Evolutionary conservation across 1,140 invertebrate species (phyloP), one percentile per base, ranked within the genome.

Genomic region (Pogonomyrmex barbatus): DNA sequence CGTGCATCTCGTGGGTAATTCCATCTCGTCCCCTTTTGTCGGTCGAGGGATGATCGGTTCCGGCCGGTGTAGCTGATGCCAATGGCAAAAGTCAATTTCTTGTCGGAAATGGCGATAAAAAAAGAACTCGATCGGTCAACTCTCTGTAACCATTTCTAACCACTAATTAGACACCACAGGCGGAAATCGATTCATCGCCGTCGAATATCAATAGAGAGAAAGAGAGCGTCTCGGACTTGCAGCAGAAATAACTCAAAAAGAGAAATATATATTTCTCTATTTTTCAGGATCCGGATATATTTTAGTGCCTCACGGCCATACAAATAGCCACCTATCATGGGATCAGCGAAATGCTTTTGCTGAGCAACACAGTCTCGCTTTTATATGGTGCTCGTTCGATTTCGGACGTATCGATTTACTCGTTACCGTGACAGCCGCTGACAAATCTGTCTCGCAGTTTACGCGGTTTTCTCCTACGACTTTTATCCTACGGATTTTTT

Each of bases 1-100:
- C 24, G 14, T n/a, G 56, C 14, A 6, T 65, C 76, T 78, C 33
- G 12, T 36, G 47, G 10, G 33, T 79, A 65, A 65, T 54, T 79
- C 12, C 17, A 67, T 33, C 33, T 79, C 33, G 47, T 52, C 30
- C 24, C 39, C 10, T 42, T 17, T 54, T 45, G n/a, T 24, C 33
- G 33, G 5, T 50, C 62, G 60, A 54, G 45, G 10, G 76, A 79
- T 79, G 76, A 79, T 79, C 76, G 8, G 47, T 79, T 79, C n/a
- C 45, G 60, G 36, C 45, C 60, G 33, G 33, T 52, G 56, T 77
- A 30, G 62, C 76, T n/a, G 47, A 67, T 79, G 30, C 58, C 60
- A 60, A 65, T 79, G 60, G 60, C 76, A 52, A 78, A 63, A 78
- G 60, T n/a, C 60, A 79, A 52, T 54, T 79, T 79, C 62, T 79